Evolutionary conservation across 2,888 invertebrate genomes (phyloP).

Genomic region (Heliconius erato): DNA sequence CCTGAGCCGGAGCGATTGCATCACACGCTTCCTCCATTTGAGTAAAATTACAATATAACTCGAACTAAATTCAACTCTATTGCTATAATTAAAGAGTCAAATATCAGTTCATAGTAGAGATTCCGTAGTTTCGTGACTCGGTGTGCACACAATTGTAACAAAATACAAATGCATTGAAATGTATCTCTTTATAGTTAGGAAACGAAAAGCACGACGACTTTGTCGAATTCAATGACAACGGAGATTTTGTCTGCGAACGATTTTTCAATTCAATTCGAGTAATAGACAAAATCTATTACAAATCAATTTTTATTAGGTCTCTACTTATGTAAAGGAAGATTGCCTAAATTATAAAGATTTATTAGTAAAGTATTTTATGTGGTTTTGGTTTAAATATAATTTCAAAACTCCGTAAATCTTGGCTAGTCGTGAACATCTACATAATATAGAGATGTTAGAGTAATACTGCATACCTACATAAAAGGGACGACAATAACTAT

Average conservation of each 20-base stretch:
- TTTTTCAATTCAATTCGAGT: background rate
- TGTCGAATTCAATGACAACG: constrained; percentile 31
- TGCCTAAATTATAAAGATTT: background rate
- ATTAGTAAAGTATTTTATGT: background rate
- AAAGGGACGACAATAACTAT: background rate
- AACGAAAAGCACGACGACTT: constrained; percentile 37
- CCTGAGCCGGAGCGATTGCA: constrained; percentile 33
- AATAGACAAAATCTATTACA: background rate
- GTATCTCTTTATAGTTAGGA: constrained; percentile 43
- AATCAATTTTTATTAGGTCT: background rate
- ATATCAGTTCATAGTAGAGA: constrained; percentile 17
- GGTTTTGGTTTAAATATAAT: background rate
- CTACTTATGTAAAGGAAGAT: background rate
- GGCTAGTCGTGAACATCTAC: background rate
- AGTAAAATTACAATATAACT: constrained; percentile 10
- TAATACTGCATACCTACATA: too few species aligned
- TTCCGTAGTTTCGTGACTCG: constrained; percentile 38
- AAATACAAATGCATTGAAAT: constrained; percentile 39
- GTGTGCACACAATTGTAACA: constrained; percentile 39
- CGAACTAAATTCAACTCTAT: constrained; percentile 23
- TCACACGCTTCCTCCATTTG: constrained; percentile 37
- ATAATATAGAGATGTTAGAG: background rate
- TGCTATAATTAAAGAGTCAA: constrained; percentile 16
- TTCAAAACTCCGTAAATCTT: background rate
- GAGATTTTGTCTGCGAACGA: constrained; percentile 2